These are phyloP conservation scores for Dasyurus viverrinus DNA, from an alignment of 2,113 vertebrate species.

Conservation along the genomic window DNA sequence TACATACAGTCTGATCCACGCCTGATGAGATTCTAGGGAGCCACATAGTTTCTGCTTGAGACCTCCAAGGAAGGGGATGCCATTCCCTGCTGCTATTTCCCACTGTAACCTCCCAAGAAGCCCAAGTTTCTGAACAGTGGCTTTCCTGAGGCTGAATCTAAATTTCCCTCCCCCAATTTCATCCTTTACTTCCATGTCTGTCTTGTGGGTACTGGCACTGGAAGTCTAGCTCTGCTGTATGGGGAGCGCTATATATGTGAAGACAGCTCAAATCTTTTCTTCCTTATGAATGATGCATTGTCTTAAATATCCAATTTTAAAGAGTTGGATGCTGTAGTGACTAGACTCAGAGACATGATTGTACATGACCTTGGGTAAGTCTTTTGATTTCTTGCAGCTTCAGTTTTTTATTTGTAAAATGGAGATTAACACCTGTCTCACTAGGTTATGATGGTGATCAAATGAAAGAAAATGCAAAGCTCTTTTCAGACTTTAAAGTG, in stretches of 20 bases:
- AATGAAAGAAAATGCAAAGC: not conserved
- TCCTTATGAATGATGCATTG: not conserved
- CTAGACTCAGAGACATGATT: not conserved
- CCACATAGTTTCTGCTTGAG: not conserved
- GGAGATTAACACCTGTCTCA: not conserved
- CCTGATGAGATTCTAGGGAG: not conserved
- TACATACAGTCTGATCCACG: not conserved
- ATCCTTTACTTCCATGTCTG: not conserved
- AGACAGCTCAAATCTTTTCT: not conserved
- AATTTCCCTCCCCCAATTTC: not conserved
- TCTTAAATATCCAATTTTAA: not conserved
- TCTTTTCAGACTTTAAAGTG: not conserved
- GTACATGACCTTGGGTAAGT: not conserved
- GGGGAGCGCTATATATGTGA: not conserved
- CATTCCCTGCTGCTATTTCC: too few relatives aligned
- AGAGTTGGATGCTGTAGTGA: not conserved
- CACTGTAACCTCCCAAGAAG: not conserved
- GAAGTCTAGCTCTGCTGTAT: not conserved
- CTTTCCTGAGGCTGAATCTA: not conserved
- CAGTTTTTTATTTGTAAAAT: not conserved
- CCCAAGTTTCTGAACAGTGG: not conserved
- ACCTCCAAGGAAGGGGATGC: not conserved
- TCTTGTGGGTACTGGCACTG: not conserved
- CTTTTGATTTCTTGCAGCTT: not conserved
- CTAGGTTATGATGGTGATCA: not conserved